Evolutionary conservation across 1,140 invertebrate genomes (phyloP).

Genomic region (Drosophila nasuta): DNA sequence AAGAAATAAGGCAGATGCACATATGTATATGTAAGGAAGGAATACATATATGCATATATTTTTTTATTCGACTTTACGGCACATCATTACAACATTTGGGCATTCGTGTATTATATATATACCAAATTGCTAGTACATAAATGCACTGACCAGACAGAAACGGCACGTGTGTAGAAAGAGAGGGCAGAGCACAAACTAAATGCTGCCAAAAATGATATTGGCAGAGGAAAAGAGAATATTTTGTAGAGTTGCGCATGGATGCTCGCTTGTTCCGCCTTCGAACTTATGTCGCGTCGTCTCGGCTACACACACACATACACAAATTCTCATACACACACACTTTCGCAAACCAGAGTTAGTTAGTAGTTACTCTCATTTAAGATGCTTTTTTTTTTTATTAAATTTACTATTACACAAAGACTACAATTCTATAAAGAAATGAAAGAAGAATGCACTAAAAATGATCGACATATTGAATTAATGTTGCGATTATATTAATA

Average conservation of each 20-base stretch:
- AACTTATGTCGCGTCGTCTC: constrained; percentile 10
- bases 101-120: constrained; percentile 53
- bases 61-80: constrained; percentile 45
- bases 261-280: constrained; percentile 5
- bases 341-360: constrained; percentile 16
- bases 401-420: constrained; percentile 32
- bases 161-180: not conserved
- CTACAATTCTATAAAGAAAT: constrained; percentile 9
- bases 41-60: constrained; percentile 26
- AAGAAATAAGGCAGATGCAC: constrained; percentile 18
- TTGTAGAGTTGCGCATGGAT: not conserved
- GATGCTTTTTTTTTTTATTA: constrained; percentile 15
- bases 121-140: constrained; percentile 43
- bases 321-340: constrained; percentile 18
- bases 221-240: too few relatives aligned
- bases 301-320: constrained; percentile 21
- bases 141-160: not conserved
- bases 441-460: constrained; percentile 10
- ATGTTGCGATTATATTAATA: constrained; percentile 28
- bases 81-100: constrained; percentile 28
- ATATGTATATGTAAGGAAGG: not conserved
- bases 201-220: constrained; percentile 29
- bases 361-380: constrained; percentile 20
- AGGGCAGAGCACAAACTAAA: constrained; percentile 16
- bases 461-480: constrained; percentile 31